Conservation (phyloP, 2,888 invertebrate genomes). For the Melieria crassipennis region DNA sequence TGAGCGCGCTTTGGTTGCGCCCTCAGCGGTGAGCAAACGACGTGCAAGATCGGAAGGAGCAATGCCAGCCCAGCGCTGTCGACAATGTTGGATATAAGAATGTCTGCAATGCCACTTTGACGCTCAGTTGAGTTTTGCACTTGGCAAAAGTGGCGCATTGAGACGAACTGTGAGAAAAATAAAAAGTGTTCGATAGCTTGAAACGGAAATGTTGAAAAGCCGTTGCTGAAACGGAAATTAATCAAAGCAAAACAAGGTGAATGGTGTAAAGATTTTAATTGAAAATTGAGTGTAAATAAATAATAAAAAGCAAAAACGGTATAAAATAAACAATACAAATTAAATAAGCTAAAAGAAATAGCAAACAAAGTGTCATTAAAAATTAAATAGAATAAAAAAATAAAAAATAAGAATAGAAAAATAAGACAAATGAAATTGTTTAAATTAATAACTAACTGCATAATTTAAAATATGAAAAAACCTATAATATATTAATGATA, state of each 20-base stretch:
- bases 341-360: not conserved
- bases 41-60: not conserved
- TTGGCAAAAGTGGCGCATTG: constrained; percentile 18
- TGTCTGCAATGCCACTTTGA: constrained; percentile 3
- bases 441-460: no score
- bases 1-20: not conserved
- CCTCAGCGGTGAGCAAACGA: not conserved
- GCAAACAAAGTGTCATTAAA: not conserved
- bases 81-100: constrained; percentile 20
- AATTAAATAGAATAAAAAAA: not conserved
- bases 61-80: not conserved
- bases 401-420: not conserved
- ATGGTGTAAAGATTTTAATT: not conserved
- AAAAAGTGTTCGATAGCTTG: not conserved
- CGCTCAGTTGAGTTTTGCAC: constrained; percentile 38
- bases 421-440: no score
- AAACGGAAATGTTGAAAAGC: constrained; percentile 4
- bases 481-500: no score
- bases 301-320: not conserved
- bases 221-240: no score
- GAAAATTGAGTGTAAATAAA: not conserved
- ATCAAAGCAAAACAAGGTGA: not conserved
- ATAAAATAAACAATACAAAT: not conserved
- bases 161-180: not conserved
- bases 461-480: no score